Evolutionary conservation across 1,140 invertebrate genomes (phyloP), one percentile per base, ranked within the genome.

Genomic region (Teleopsis dalmanni): DNA sequence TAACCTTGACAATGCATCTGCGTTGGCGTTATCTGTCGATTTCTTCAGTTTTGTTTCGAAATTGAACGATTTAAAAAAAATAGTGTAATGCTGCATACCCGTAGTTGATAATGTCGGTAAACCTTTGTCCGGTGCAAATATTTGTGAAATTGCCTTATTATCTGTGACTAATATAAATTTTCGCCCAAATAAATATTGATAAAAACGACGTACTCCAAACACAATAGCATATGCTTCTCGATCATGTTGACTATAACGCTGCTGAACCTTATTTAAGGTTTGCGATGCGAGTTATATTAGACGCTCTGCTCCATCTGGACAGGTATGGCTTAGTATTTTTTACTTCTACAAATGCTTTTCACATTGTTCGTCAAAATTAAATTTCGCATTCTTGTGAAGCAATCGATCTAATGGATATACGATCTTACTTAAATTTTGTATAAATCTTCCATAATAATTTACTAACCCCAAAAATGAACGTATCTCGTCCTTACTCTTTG

Each of bases 171-270:
- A 47, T 3, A 50, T 71, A 50, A 78, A 76, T 11, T 70, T 44
- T n/a, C 62, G 36, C 4, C 72, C 73, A 51, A 60, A 74, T 10
- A 75, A 14, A 43, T 70, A 74, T 36, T 71, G 38, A 48, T 73
- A 63, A 55, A 74, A 70, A 46, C 62, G 62, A 22, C 58, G 48
- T 1, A 71, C 53, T n/a, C 54, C 72, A 54, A 57, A 76, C 6
- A 76, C 60, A 21, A 78, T 68, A 3, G 68, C 71, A 9, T 77
- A 47, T 0, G 69, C 73, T 52, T 80, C 73, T 47, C 71, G 73
- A 37, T 77, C 70, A 13, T 77, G 72, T 49, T 76, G 71, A 2
- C 60, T 51, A 49, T 76, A 78, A 27, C 71, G 62, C 26, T 50
- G 47, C 48, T 76, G 69, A 6, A 62, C 52, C 0, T 46, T 18